These are phyloP conservation scores for Drosophila repletoides DNA, from an alignment of 1,140 invertebrate genomes.

Conservation along the genomic window DNA sequence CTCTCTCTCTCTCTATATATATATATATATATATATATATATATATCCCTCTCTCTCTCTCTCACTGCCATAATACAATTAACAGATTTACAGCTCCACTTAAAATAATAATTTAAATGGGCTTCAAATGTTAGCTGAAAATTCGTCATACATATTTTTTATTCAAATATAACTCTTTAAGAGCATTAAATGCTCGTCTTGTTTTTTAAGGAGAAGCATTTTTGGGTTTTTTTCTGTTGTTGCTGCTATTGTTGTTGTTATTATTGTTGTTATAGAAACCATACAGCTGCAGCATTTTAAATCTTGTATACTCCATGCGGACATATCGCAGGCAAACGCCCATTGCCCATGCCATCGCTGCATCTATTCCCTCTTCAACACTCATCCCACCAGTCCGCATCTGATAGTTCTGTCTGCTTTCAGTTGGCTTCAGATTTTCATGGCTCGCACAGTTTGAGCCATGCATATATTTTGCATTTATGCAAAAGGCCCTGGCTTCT, in stretches of 20 bases:
- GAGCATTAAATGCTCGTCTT: neutral
- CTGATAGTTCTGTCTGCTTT: conserved; percentile 11
- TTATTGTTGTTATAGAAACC: conserved; percentile 28
- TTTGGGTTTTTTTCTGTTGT: neutral
- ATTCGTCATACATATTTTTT: no score
- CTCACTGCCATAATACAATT: no score
- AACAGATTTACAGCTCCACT: no score
- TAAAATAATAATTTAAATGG: no score
- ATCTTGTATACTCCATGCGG: conserved; percentile 47
- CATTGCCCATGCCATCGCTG: neutral
- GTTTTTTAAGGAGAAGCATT: neutral
- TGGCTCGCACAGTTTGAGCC: conserved; percentile 64
- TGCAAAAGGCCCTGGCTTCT: conserved; percentile 39
- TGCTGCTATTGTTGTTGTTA: conserved; percentile 6
- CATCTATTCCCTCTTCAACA: neutral
- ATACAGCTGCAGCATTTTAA: conserved; percentile 57
- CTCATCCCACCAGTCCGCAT: neutral
- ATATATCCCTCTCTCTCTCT: no score
- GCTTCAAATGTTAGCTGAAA: no score
- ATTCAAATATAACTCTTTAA: neutral
- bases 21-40: no score
- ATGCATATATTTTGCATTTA: conserved; percentile 73
- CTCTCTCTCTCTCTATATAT: no score
- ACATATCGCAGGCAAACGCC: conserved; percentile 40
- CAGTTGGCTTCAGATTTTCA: conserved; percentile 42